Evolutionary conservation across 2,797 vertebrate species (phyloP), one percentile per base, ranked within the genome.

Genomic region (Potorous gilbertii): DNA sequence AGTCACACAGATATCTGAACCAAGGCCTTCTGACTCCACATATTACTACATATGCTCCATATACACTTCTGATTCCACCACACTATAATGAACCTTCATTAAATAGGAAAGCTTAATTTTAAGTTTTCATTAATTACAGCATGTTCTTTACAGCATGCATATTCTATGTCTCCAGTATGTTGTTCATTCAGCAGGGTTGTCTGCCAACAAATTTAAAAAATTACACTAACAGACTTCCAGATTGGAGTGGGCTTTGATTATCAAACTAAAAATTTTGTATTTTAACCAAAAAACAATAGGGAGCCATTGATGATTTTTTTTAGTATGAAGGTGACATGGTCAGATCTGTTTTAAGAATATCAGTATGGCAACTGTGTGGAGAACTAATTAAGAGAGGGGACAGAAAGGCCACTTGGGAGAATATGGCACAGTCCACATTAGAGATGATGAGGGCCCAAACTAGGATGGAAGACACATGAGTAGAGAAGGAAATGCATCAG

Each of bases 41-140:
- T 52, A 52, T 50, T 50, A 50, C 50, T 6, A 52, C 52, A 52
- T 57, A 57, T 28, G 27, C 55, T 56, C 21, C 55, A 56, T 24
- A 56, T 56, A 56, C 27, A 28, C 56, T 57, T 46, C 74, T 46
- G 27, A 46, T 40, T 81, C 74, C 1, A 46, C 21, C 46, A 46
- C 9, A 81, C 13, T 27, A 81, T 46, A 24, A 81, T 27, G 16
- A 81, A 9, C 40, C 40, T 81, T 81, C 59, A 96, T 94, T 90
- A 94, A 97, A 56, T 62, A 91, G 62, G 14, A 55, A 87, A 93
- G 16, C 91, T n/a, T 94, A 96, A 94, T 92, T 98, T 28, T 92
- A 91, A 92, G 90, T 62, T 96, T 96, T 94, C 94, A 54, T 96
- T 92, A 96, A 55, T 93, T 56, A 31, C 8, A 91, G 50, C 12